Conservation (phyloP, 2,113 vertebrate genomes). For the Pitta sordida region DNA sequence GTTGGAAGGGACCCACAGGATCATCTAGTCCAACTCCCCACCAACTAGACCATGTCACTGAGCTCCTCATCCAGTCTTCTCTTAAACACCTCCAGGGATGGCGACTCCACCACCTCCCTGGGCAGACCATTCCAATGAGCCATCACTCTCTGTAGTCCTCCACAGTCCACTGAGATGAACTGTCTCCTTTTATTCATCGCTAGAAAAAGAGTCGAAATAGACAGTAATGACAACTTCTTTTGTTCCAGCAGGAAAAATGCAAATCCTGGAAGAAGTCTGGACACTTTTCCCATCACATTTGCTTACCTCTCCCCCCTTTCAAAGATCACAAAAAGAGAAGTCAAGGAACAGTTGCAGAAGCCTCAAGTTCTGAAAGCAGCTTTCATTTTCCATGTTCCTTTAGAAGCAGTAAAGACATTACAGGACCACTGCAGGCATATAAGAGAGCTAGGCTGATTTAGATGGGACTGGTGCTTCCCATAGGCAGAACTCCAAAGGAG, state of each 20-base stretch:
- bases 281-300: not conserved
- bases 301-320: not conserved
- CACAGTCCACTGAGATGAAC: not conserved
- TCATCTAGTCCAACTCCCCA: too few relatives aligned
- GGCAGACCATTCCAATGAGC: too few relatives aligned
- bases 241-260: not conserved
- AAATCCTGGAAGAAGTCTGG: not conserved
- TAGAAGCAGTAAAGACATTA: not conserved
- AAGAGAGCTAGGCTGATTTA: not conserved
- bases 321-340: not conserved
- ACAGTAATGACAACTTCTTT: not conserved
- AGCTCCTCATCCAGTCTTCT: too few relatives aligned
- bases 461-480: not conserved
- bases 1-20: too few relatives aligned
- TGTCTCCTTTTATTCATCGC: not conserved
- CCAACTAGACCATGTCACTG: too few relatives aligned
- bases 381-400: not conserved
- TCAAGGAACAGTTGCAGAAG: not conserved
- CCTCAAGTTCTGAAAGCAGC: not conserved
- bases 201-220: not conserved
- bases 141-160: too few relatives aligned
- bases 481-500: not conserved
- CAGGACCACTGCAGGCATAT: not conserved
- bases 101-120: too few relatives aligned
- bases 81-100: too few relatives aligned